These are phyloP conservation scores for Dascyllus trimaculatus DNA, from an alignment of 2,113 vertebrate genomes.

Conservation along the genomic window DNA sequence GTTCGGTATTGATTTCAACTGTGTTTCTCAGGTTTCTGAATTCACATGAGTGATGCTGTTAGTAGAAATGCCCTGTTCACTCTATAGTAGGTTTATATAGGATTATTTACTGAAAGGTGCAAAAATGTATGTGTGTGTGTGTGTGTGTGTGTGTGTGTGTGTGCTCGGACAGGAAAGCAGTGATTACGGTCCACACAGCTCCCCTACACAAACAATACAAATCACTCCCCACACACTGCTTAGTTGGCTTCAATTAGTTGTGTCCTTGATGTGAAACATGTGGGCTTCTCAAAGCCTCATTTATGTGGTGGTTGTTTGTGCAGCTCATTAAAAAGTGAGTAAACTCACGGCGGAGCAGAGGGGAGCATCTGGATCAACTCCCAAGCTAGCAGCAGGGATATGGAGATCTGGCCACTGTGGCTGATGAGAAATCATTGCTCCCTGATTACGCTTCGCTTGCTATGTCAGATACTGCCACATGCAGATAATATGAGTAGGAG, in stretches of 20 bases:
- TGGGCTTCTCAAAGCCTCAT: slow-evolving; percentile 46
- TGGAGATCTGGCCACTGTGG: slow-evolving; percentile 8
- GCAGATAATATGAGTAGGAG: neutral
- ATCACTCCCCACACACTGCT: slow-evolving; percentile 25
- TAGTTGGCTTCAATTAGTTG: slow-evolving; percentile 54
- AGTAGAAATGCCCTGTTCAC: neutral
- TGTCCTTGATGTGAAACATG: slow-evolving; percentile 60
- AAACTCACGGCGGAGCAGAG: slow-evolving; percentile 40
- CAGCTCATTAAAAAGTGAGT: slow-evolving; percentile 68
- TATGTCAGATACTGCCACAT: neutral
- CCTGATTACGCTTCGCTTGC: neutral
- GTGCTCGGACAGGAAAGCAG: neutral
- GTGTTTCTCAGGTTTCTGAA: too few relatives aligned
- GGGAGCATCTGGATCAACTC: slow-evolving; percentile 59
- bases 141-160: slow-evolving; percentile 26
- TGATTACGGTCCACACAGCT: slow-evolving; percentile 25
- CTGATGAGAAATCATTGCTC: slow-evolving; percentile 2
- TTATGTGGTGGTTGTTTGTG: slow-evolving; percentile 52
- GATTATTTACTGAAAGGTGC: neutral
- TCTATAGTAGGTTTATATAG: slow-evolving; percentile 3
- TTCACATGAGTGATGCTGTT: neutral
- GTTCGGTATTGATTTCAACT: too few relatives aligned
- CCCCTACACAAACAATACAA: slow-evolving; percentile 31
- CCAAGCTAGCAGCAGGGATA: slow-evolving; percentile 33
- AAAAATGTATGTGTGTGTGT: neutral